Evolutionary conservation across 2,113 vertebrate species (phyloP), one percentile per base, ranked within the genome.

Genomic region (Holacanthus passer): DNA sequence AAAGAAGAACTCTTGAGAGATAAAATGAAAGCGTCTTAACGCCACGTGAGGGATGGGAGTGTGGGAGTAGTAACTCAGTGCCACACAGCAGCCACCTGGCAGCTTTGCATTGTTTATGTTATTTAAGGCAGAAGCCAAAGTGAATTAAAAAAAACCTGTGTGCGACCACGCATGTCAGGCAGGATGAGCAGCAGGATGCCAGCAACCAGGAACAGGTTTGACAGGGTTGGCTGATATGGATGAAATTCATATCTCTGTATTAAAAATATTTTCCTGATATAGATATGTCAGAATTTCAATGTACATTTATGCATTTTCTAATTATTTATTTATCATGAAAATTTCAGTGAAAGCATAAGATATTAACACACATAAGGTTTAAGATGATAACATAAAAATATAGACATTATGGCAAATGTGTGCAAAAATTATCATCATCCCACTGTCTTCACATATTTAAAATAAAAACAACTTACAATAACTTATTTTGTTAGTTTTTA

Each of bases 81-180:
- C 9, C 66, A 45, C 63, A 59, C 24, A 52, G 31, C 52, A 53
- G 37, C 81, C 64, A 82, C 74, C 77, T 82, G 89, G 71, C 74
- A 84, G 50, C 75, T 84, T 16, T 79, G 29, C 48, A 62, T 63
- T 79, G 65, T 81, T 89, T 71, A 29, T 79, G 41, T 84, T 71
- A 71, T 79, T 81, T 65, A 59, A 73, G 64, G 74, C 31, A 68
- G 16, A 68, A 79, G 64, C 45, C 58, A 53, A 74, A 86, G 53
- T 77, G 63, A 82, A 72, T 84, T 75, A 58, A 83, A 85, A 13
- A 70, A 86, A 29, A 60, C 77, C 20, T 19, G 75, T 10, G 70
- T 27, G 81, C 59, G 17, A 11, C 27, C 62, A 29, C 77, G 78
- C 64, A n/a, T 43, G 50, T 79, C 35, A 71, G 50, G 43, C 71